These are phyloP conservation scores for Piliocolobus tephrosceles DNA, from an alignment of 2,113 vertebrate genomes.

Conservation along the genomic window DNA sequence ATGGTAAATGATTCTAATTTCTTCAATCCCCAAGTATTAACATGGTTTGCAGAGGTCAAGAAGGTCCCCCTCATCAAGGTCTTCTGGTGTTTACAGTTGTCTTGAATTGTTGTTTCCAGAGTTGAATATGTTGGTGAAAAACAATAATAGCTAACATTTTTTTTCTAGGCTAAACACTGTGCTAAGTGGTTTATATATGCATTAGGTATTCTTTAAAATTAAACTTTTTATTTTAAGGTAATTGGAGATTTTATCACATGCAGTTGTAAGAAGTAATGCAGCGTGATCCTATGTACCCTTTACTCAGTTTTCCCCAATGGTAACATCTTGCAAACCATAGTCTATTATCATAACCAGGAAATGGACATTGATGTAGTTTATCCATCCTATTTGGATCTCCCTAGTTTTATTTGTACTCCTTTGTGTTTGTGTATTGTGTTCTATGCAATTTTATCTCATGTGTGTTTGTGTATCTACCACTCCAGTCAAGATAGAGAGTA, in stretches of 20 bases:
- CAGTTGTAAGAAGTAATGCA: neutral
- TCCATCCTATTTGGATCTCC: neutral
- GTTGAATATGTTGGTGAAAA: neutral
- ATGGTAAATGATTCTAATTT: neutral
- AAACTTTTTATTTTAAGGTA: neutral
- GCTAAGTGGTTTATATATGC: neutral
- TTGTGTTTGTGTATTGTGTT: neutral
- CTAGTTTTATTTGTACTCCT: neutral
- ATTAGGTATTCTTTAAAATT: neutral
- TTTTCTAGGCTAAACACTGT: neutral
- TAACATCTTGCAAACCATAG: neutral
- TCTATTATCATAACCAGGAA: neutral
- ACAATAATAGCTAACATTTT: neutral
- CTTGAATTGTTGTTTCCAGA: neutral
- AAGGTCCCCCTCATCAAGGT: neutral
- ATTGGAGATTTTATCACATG: neutral
- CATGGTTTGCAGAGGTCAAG: neutral
- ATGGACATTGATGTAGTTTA: neutral
- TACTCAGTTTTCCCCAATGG: neutral
- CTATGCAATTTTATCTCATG: neutral
- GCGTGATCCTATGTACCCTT: neutral
- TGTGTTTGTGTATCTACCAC: neutral
- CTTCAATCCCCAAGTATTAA: neutral
- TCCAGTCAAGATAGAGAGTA: neutral
- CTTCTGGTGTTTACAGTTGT: neutral